Evolutionary conservation across 2,888 invertebrate genomes (phyloP).

Genomic region (Thereva nobilitata): DNA sequence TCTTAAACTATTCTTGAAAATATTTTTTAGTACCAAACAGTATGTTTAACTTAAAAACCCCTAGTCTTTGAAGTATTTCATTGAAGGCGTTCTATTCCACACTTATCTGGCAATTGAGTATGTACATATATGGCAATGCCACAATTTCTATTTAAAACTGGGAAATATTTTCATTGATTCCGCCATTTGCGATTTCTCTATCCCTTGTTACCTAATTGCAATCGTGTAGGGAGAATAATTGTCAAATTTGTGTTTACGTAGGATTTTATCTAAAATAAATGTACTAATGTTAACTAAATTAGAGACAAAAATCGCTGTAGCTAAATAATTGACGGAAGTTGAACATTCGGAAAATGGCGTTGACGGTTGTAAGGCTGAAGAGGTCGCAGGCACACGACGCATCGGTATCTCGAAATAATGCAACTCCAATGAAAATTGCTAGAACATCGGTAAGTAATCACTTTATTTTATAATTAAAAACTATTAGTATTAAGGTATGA

Average conservation of each 20-base stretch:
- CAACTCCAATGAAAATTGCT: too few species aligned
- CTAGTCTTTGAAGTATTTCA: conserved; percentile 3
- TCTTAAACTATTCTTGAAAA: too few species aligned
- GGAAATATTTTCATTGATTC: conserved; percentile 13
- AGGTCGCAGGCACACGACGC: conserved; percentile 40
- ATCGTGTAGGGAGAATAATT: conserved; percentile 19
- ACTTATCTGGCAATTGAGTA: neutral
- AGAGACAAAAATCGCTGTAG: neutral
- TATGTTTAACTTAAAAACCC: neutral
- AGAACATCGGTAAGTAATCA: too few species aligned
- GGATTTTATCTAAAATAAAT: conserved; percentile 10
- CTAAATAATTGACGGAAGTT: conserved; percentile 28
- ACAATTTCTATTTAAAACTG: neutral
- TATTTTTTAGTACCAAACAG: too few species aligned
- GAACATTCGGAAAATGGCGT: conserved; percentile 40
- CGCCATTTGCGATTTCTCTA: conserved; percentile 25
- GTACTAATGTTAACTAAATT: neutral
- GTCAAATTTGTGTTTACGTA: conserved; percentile 33
- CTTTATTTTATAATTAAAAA: too few species aligned
- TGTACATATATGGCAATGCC: conserved; percentile 1
- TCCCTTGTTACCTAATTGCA: conserved; percentile 32
- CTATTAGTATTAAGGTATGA: neutral
- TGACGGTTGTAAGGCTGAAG: conserved; percentile 44
- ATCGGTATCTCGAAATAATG: conserved; percentile 19
- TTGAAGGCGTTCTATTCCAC: neutral